These are phyloP conservation scores for Cricetomys ansorgei DNA, from an alignment of 2,113 vertebrate species.

Conservation along the genomic window DNA sequence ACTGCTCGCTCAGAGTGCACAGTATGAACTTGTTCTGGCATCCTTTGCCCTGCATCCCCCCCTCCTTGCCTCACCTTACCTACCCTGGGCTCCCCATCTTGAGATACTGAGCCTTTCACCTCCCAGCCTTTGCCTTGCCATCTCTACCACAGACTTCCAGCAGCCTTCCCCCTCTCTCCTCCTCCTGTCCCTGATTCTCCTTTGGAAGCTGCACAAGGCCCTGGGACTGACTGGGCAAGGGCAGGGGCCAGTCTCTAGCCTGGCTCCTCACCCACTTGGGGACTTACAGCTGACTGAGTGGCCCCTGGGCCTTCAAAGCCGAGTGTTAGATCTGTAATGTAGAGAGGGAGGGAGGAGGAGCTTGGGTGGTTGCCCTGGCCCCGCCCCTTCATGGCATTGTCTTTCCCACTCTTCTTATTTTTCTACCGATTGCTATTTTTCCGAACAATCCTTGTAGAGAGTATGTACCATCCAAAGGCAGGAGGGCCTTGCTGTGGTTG, in stretches of 20 bases:
- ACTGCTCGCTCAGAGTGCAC: slow-evolving; percentile 34
- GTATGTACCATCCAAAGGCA: slow-evolving; percentile 56
- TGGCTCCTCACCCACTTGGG: not conserved
- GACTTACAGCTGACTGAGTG: not conserved
- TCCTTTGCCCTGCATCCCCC: not conserved
- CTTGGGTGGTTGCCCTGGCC: slow-evolving; percentile 34
- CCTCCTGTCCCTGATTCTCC: not conserved
- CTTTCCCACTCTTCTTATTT: slow-evolving; percentile 80
- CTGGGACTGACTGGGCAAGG: slow-evolving; percentile 18
- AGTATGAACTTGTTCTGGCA: not conserved
- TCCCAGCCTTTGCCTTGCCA: not conserved
- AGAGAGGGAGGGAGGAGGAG: not conserved
- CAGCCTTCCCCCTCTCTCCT: not conserved
- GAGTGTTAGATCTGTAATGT: not conserved
- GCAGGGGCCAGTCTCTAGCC: slow-evolving; percentile 7
- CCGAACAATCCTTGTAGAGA: slow-evolving; percentile 81
- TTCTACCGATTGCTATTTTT: slow-evolving; percentile 85
- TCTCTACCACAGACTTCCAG: not conserved
- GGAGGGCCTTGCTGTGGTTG: slow-evolving; percentile 52
- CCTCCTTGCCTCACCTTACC: not conserved
- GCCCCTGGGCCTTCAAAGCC: not conserved
- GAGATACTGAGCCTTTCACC: slow-evolving; percentile 43
- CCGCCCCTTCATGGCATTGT: not conserved
- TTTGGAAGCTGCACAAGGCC: slow-evolving; percentile 44
- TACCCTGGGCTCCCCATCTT: not conserved